Evolutionary conservation across 2,113 vertebrate species (phyloP).

Genomic region (Muntiacus reevesi): DNA sequence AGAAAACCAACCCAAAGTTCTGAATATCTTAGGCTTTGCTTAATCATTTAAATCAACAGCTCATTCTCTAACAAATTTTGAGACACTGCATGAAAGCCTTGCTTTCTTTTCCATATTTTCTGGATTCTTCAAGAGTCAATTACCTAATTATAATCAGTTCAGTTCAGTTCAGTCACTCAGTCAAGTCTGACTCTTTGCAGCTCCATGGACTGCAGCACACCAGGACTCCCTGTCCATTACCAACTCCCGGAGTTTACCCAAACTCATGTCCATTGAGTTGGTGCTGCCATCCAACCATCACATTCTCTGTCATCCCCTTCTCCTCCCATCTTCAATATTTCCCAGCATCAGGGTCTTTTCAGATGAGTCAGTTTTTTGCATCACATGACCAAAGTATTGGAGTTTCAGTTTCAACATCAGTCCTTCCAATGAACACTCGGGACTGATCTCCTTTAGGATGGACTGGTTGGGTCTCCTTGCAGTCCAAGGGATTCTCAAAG

Average conservation of each 20-base stretch:
- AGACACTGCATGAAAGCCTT: neutral
- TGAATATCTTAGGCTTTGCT: conserved; percentile 35
- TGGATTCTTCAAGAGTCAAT: conserved; percentile 16
- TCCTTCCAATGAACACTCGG: neutral
- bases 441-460: neutral
- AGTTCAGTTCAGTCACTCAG: neutral
- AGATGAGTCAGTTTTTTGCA: neutral
- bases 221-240: neutral
- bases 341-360: neutral
- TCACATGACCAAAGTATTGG: neutral
- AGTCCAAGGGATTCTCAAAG: neutral
- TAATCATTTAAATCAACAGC: conserved; percentile 57
- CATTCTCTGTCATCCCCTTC: neutral
- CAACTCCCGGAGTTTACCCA: neutral
- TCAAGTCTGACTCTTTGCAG: neutral
- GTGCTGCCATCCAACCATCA: neutral
- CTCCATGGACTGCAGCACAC: neutral
- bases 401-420: neutral
- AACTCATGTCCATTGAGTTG: neutral
- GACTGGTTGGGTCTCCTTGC: neutral
- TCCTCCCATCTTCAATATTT: neutral
- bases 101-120: conserved; percentile 20
- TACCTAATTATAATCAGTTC: neutral
- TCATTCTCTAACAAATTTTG: conserved; percentile 9
- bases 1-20: neutral